These are phyloP conservation scores for Furcula furcula DNA, from an alignment of 2,888 invertebrate genomes.

Conservation along the genomic window DNA sequence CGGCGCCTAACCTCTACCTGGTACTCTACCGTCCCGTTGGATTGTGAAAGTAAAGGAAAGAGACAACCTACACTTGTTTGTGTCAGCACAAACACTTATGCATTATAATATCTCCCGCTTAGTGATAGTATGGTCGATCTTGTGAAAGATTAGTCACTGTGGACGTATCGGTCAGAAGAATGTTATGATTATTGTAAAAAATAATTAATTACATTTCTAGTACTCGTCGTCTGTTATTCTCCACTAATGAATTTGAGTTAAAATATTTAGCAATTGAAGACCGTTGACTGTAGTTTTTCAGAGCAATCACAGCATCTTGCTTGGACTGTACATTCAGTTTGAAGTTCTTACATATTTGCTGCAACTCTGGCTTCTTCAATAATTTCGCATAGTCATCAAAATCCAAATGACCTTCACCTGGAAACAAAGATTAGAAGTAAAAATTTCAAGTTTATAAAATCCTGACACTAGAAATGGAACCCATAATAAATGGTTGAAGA, in stretches of 20 bases:
- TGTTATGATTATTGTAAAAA: not conserved
- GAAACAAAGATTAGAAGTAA: conserved; percentile 3
- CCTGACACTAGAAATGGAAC: no score
- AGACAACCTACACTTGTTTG: no score
- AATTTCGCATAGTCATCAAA: conserved; percentile 44
- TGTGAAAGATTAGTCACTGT: not conserved
- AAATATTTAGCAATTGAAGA: conserved; percentile 48
- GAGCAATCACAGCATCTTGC: conserved; percentile 38
- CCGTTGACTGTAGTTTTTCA: conserved; percentile 38
- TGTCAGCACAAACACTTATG: no score
- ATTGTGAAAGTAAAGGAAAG: no score
- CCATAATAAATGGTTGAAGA: no score
- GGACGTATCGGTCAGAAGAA: not conserved
- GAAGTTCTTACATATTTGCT: conserved; percentile 56
- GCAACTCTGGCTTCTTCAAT: conserved; percentile 51
- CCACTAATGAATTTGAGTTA: conserved; percentile 13
- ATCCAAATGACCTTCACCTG: conserved; percentile 25
- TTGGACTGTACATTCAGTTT: conserved; percentile 53
- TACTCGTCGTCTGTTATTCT: conserved; percentile 44
- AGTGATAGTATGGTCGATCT: no score
- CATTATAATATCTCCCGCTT: no score
- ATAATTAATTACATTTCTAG: conserved; percentile 48
- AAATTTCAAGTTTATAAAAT: not conserved
- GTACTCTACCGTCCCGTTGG: no score
- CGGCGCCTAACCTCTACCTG: no score